Conservation (phyloP, 2,113 vertebrate genomes). For the Apaloderma vittatum region DNA sequence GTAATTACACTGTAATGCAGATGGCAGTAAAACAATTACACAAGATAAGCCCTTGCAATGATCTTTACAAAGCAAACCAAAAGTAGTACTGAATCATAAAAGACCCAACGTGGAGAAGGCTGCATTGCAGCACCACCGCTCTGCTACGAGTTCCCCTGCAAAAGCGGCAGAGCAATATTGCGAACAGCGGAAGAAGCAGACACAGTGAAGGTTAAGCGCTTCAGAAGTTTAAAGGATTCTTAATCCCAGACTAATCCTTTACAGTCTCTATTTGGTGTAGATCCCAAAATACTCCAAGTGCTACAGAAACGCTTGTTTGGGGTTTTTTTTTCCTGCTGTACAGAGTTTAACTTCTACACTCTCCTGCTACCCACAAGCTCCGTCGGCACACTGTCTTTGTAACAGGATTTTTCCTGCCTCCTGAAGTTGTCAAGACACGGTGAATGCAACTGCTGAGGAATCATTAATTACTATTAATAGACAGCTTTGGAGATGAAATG, state of each 20-base stretch:
- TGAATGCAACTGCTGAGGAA: conserved; percentile 74
- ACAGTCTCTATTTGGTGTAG: conserved; percentile 11
- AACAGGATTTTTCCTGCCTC: conserved; percentile 61
- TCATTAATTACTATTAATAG: conserved; percentile 81
- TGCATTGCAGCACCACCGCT: conserved; percentile 65
- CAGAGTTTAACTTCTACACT: conserved; percentile 23
- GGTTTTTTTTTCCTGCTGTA: background rate
- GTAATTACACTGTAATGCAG: conserved; percentile 83
- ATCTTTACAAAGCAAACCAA: conserved; percentile 76
- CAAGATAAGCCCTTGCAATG: conserved; percentile 79
- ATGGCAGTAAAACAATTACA: conserved; percentile 82
- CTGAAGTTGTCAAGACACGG: conserved; percentile 58
- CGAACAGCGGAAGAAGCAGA: background rate
- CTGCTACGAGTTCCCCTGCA: conserved; percentile 14
- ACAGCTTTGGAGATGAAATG: conserved; percentile 72
- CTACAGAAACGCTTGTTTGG: conserved; percentile 27
- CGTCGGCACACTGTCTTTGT: background rate
- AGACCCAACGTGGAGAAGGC: conserved; percentile 70
- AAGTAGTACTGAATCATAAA: conserved; percentile 74
- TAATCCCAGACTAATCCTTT: conserved; percentile 55
- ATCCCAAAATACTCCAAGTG: conserved; percentile 19
- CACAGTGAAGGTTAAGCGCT: conserved; percentile 56
- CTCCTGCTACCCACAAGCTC: background rate
- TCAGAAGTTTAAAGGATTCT: conserved; percentile 37
- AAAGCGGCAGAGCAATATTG: conserved; percentile 32